These are phyloP conservation scores for Dusona sp. DNA, from an alignment of 2,888 invertebrate genomes.

Conservation along the genomic window DNA sequence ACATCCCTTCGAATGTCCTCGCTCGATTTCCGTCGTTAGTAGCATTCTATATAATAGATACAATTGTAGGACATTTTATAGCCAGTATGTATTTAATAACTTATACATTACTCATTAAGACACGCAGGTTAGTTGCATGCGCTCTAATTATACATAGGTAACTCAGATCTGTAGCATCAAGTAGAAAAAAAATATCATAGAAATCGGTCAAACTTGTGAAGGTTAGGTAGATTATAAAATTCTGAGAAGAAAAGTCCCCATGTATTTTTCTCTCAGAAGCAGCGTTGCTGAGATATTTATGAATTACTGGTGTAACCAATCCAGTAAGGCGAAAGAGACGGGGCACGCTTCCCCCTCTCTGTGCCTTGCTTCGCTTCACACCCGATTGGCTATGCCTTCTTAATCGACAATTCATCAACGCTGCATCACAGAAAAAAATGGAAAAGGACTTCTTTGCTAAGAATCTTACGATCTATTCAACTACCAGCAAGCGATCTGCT, in stretches of 20 bases:
- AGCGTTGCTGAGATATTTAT: neutral
- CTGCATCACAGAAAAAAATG: neutral
- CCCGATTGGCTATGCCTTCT: neutral
- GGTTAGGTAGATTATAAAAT: neutral
- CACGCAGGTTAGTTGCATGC: neutral
- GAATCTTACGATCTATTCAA: neutral
- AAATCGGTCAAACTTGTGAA: neutral
- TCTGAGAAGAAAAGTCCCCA: constrained; percentile 3
- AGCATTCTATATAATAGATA: neutral
- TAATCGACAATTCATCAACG: neutral
- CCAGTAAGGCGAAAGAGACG: neutral
- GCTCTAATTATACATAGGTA: constrained; percentile 16
- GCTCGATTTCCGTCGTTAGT: constrained; percentile 21
- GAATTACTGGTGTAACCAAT: neutral
- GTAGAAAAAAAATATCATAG: constrained; percentile 8
- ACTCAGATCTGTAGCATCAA: neutral
- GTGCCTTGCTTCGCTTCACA: neutral
- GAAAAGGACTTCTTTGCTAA: neutral
- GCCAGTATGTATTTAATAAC: constrained; percentile 7
- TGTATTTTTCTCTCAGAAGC: neutral
- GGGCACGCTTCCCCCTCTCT: neutral
- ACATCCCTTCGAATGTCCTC: constrained; percentile 31
- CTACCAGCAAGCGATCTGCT: neutral
- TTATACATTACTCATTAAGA: constrained; percentile 8
- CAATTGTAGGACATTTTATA: constrained; percentile 5